Evolutionary conservation across 1,140 invertebrate species (phyloP), one percentile per base, ranked within the genome.

Genomic region (Lepidurus packardi): DNA sequence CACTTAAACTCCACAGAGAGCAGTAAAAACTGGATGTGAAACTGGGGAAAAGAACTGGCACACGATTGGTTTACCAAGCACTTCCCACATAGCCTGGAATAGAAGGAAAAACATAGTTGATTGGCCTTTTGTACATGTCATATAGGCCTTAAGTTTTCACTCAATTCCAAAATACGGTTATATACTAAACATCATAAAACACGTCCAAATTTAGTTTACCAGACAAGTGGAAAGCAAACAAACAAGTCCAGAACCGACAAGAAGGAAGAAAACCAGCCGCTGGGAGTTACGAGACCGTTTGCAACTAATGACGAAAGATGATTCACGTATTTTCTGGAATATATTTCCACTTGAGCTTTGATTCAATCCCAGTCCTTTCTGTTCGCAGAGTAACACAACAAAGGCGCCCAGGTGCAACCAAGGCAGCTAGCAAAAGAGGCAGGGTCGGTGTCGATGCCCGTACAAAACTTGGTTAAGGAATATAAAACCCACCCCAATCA

Each of bases 171-270:
- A 47, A 47, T 11, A 47, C 6, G 53, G 53, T 65, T 65, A n/a
- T 21, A 65, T 21, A 65, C 53, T 65, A 65, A 65, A 65, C 53
- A 65, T 21, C 16, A 9, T 21, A n/a, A 2, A 34, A 34, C 34
- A 65, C 53, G 16, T 21, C 53, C 13, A 65, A 65, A n/a, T 65
- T 65, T 65, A 65, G 53, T 65, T 65, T 16, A 65, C 53, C 53
- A 65, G 53, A 65, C 53, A 65, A 65, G 53, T 65, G 53, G 53
- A 65, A 16, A 9, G 53, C 53, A 65, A 65, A 65, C 53, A 65
- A 65, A 65, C 53, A 65, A 65, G 8, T 65, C 53, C 45, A 47
- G 34, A 34, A 47, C 21, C 53, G 6, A 7, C 53, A 13, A 65
- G 13, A 65, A 65, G n/a, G 13, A 65, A 16, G 34, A 34, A 34